Conservation (phyloP, 2,797 vertebrate species). For the Chelmon rostratus region DNA sequence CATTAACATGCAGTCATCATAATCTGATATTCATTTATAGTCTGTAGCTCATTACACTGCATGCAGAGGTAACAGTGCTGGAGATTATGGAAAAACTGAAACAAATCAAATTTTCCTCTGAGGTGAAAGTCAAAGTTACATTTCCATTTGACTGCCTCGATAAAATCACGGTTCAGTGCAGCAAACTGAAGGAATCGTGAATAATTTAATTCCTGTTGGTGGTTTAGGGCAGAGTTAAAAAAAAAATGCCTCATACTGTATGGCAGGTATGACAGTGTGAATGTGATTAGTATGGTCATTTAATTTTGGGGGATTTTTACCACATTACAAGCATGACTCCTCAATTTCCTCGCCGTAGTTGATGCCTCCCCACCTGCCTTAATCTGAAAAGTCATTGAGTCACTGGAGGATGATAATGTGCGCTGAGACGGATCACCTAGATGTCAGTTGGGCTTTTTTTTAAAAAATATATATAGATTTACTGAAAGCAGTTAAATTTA, state of each 20-base stretch:
- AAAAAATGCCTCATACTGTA: neutral
- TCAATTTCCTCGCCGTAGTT: constrained; percentile 9
- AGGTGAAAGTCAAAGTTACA: constrained; percentile 31
- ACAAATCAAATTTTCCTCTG: neutral
- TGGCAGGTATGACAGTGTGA: constrained; percentile 10
- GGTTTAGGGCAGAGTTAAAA: neutral
- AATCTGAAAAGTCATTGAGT: constrained; percentile 45
- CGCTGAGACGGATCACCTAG: constrained; percentile 33
- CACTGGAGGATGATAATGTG: constrained; percentile 39
- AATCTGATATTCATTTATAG: neutral
- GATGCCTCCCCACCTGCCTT: constrained; percentile 35
- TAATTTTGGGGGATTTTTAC: constrained; percentile 16
- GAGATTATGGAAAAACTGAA: neutral
- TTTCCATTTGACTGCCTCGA: constrained; percentile 39
- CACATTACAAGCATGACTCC: constrained; percentile 23
- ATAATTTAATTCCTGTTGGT: constrained; percentile 39
- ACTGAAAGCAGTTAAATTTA: constrained; percentile 39
- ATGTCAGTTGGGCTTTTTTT: constrained; percentile 20
- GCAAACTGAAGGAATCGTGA: constrained; percentile 20
- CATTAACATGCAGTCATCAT: neutral
- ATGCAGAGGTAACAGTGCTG: neutral
- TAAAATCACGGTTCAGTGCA: constrained; percentile 34
- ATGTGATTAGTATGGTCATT: constrained; percentile 46
- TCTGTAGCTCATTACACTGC: constrained; percentile 10
- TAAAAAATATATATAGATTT: constrained; percentile 2